These are phyloP conservation scores for Drosophila sp. DNA, from an alignment of 1,140 invertebrate species.

Conservation along the genomic window DNA sequence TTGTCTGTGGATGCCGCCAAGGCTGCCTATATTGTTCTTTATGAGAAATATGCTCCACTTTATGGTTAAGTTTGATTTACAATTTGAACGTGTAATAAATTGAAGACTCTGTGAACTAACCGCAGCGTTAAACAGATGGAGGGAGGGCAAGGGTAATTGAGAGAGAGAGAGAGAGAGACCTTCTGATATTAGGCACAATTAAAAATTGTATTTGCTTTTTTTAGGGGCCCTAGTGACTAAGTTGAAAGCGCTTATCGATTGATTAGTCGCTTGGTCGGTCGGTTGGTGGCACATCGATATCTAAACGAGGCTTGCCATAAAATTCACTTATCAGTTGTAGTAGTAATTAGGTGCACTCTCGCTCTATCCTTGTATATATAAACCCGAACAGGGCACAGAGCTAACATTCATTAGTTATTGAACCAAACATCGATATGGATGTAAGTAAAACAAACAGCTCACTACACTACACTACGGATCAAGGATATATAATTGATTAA, in stretches of 20 bases:
- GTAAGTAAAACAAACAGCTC: constrained; percentile 46
- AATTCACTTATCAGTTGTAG: constrained; percentile 33
- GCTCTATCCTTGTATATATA: constrained; percentile 33
- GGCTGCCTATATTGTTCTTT: constrained; percentile 91
- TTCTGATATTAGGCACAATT: background rate
- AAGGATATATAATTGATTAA: background rate
- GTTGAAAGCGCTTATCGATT: constrained; percentile 35
- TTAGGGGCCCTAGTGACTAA: constrained; percentile 20
- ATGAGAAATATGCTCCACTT: constrained; percentile 85
- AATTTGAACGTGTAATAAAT: constrained; percentile 30
- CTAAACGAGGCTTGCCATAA: constrained; percentile 41
- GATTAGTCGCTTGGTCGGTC: background rate
- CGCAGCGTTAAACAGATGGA: background rate
- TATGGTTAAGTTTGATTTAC: constrained; percentile 50
- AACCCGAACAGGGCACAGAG: background rate
- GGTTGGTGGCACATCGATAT: constrained; percentile 34
- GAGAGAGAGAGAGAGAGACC: background rate
- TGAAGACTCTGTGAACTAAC: background rate
- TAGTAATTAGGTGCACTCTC: background rate
- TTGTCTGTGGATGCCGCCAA: constrained; percentile 90
- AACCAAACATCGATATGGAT: constrained; percentile 54
- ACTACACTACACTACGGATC: background rate
- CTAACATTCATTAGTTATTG: constrained; percentile 38
- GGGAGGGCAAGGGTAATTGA: background rate
- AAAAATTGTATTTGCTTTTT: constrained; percentile 20